phyloP scores from a whole-genome alignment of 2,113 vertebrate genomes.

The Aegotheles bennettii region DNA sequence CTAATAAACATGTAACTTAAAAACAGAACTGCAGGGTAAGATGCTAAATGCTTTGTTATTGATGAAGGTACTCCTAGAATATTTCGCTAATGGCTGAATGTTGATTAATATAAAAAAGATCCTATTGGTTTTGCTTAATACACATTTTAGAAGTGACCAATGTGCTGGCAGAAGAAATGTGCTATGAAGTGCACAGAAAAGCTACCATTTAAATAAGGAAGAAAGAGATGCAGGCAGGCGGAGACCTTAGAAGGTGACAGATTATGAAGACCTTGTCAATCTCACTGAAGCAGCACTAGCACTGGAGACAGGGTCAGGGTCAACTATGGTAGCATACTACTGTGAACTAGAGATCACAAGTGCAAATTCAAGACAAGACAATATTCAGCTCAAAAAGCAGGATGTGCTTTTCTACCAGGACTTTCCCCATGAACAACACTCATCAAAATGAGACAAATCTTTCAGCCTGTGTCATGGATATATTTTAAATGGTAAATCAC shows the following conservation, averaged over 20 bases:
- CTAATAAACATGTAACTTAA: background rate
- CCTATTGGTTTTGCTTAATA: background rate
- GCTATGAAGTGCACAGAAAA: background rate
- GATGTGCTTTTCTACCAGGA: background rate
- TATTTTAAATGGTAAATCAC: background rate
- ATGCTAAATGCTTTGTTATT: background rate
- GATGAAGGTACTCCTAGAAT: background rate
- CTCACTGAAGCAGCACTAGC: background rate
- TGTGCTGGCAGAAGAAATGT: background rate
- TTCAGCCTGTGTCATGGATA: background rate
- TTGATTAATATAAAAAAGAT: background rate
- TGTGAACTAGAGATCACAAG: background rate
- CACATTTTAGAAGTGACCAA: background rate
- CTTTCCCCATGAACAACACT: background rate
- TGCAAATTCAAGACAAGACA: background rate
- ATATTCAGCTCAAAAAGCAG: background rate
- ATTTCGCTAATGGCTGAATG: background rate
- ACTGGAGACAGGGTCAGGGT: background rate
- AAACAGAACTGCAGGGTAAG: background rate
- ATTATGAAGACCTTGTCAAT: background rate
- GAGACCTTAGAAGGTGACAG: background rate
- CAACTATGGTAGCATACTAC: background rate
- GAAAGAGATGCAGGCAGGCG: background rate
- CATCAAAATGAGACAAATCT: background rate
- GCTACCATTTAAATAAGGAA: background rate